Evolutionary conservation across 2,888 invertebrate species (phyloP).

Genomic region (Tiliacea aurago): DNA sequence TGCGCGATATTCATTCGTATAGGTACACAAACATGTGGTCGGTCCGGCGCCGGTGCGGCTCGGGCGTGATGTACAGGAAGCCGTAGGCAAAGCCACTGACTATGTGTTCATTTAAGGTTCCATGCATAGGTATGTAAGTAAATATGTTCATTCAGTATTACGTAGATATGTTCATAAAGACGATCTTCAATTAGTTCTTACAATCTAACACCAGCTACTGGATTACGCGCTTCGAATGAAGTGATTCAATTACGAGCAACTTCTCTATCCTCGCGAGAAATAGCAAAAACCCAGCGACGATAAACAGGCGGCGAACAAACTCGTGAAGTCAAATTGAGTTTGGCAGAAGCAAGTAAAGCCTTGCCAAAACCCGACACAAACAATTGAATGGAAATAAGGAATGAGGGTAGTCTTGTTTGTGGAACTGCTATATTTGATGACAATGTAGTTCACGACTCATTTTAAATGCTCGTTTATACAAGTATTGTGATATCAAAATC

Average conservation of each 20-base stretch:
- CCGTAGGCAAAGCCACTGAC: background rate
- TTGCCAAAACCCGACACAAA: slow-evolving; percentile 32
- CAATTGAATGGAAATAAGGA: slow-evolving; percentile 21
- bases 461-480: background rate
- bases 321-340: slow-evolving; percentile 52
- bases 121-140: background rate
- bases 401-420: background rate
- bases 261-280: slow-evolving; percentile 23
- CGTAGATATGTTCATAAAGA: background rate
- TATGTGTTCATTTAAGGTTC: background rate
- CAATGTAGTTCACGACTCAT: background rate
- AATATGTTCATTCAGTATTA: background rate
- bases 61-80: too few relatives aligned
- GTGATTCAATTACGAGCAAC: slow-evolving; percentile 46
- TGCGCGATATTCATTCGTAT: too few relatives aligned
- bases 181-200: slow-evolving; percentile 18
- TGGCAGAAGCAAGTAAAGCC: slow-evolving; percentile 28
- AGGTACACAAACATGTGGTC: too few relatives aligned
- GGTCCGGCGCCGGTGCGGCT: too few relatives aligned
- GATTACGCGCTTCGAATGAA: slow-evolving; percentile 29
- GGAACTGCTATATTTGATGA: slow-evolving; percentile 1
- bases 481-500: background rate
- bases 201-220: slow-evolving; percentile 19
- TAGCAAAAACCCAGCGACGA: slow-evolving; percentile 29
- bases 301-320: slow-evolving; percentile 45